Base-by-base conservation (phyloP, 1,140 invertebrate genomes). In the Ostrea denselamellosa region DNA sequence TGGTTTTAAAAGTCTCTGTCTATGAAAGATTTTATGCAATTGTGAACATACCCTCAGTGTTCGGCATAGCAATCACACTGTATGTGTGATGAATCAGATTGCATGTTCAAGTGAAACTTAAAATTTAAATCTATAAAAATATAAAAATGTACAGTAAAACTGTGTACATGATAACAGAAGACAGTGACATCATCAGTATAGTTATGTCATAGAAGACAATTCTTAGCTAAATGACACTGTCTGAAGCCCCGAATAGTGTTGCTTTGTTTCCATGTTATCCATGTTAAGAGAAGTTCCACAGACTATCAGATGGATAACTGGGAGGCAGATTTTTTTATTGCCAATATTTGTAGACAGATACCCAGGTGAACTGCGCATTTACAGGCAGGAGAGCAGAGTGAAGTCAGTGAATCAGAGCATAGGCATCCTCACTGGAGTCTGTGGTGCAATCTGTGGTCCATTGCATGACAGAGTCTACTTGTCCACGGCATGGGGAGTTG, bases 221-320 rank as follows among this genome's bases (percentile, higher is more conserved):
- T 14, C 68, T 28, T 9, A 34, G 12, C 2, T 77, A 22, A 12
- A 12, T 77, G 68, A 77, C 68, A 77, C 9, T 34, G 9, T 77
- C 28, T 77, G 68, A 25, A 34, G 68, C 68, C 28, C 25, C 5
- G 12, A 77, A 8, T 9, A 77, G 28, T 77, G 68, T 77, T 77
- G 68, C 68, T 77, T 28, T 77, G 68, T 77, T 77, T 77, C 68
- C 68, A 77, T 77, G 68, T 77, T 77, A 77, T 77, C n/a, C 10
- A 34, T 77, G 68, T 25, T 17, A 71, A 0, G 12, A 9, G 25
- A 77, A 28, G 5, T 5, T 44, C 34, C 34, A 44, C 2, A 44
- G 34, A 44, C 9, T 77, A 25, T 77, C 68, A 77, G 14, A 34
- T 22, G 25, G 68, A 77, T 28, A 10, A 28, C 12, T 77, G 25